A percentile compares a stretch with the other conserved stretches of the same genome.
Conservation (phyloP, 2,888 invertebrate species). For the Elegia similella region DNA sequence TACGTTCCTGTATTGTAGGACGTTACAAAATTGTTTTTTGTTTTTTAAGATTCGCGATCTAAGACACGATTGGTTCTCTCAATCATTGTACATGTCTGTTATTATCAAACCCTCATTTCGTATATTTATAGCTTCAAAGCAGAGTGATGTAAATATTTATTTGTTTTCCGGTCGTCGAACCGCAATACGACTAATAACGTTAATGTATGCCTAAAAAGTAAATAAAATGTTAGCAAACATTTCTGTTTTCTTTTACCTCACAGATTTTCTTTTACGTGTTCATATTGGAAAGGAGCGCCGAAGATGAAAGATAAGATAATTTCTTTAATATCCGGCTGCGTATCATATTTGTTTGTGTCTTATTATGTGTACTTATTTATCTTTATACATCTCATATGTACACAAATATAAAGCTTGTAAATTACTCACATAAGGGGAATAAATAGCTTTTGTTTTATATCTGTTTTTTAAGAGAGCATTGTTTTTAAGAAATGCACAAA, state of each 20-base stretch:
- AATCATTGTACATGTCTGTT: too few relatives aligned
- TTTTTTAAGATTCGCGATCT: too few relatives aligned
- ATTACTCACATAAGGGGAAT: too few relatives aligned
- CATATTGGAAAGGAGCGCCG: not conserved
- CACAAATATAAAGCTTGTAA: not conserved
- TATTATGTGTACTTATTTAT: not conserved
- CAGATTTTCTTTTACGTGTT: constrained; percentile 5
- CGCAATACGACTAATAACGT: not conserved
- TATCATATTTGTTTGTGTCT: constrained; percentile 21
- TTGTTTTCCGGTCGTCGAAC: not conserved
- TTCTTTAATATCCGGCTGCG: constrained; percentile 30
- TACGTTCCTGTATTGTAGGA: too few relatives aligned
- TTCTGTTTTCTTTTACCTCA: constrained; percentile 5
- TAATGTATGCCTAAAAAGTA: constrained; percentile 16
- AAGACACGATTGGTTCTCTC: too few relatives aligned
- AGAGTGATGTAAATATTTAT: not conserved
- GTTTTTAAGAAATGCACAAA: too few relatives aligned
- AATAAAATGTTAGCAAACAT: constrained; percentile 15
- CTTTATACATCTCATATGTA: not conserved
- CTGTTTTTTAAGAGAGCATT: too few relatives aligned
- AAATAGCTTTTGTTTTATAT: too few relatives aligned
- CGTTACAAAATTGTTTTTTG: too few relatives aligned
- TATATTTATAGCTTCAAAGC: not conserved
- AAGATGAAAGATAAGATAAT: constrained; percentile 18
- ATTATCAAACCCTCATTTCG: too few relatives aligned